A percentile compares a stretch with the other conserved stretches of the same genome.
Conservation (phyloP, 2,113 vertebrate genomes). For the Meles meles region DNA sequence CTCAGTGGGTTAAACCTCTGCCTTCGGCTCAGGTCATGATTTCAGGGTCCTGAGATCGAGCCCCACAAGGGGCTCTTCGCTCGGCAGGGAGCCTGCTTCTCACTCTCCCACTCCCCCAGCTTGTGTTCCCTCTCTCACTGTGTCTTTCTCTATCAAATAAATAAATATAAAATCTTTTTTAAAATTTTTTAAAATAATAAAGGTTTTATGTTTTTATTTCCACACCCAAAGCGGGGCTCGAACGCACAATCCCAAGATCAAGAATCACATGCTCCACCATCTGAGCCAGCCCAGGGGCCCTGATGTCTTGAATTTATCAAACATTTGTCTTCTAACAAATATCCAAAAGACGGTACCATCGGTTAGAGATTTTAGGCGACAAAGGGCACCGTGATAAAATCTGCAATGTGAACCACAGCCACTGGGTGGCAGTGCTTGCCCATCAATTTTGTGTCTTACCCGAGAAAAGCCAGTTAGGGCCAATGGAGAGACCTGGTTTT, state of each 20-base stretch:
- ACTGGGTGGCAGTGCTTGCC: slow-evolving; percentile 23
- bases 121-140: no score
- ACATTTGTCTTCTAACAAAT: background rate
- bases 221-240: background rate
- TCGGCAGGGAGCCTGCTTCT: no score
- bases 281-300: background rate
- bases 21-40: no score
- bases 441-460: background rate
- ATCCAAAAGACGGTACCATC: background rate
- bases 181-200: no score
- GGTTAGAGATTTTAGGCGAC: background rate
- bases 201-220: background rate
- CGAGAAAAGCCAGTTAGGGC: background rate
- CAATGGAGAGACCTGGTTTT: background rate
- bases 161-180: no score
- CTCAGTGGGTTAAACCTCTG: no score
- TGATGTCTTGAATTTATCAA: background rate
- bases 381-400: fast-evolving
- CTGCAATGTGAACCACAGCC: background rate
- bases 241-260: background rate
- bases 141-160: no score
- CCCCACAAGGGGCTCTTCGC: no score
- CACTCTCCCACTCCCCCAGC: no score
- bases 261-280: background rate
- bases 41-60: no score